phyloP scores from a whole-genome alignment of 1,140 invertebrate species.

The Zophobas atratus region DNA sequence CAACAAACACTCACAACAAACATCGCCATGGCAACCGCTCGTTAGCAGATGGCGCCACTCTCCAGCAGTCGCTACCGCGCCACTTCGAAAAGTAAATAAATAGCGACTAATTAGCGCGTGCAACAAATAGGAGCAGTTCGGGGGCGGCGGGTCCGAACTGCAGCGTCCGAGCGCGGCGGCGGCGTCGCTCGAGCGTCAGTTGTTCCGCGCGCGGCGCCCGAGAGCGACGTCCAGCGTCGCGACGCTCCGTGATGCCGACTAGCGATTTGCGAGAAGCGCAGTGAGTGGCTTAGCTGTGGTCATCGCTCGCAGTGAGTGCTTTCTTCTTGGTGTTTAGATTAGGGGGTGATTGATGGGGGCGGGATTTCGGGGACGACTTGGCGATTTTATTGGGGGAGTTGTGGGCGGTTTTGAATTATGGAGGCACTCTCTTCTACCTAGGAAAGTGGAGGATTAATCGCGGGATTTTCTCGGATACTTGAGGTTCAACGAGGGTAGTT shows the following conservation, averaged over 20 bases:
- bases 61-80: too few species aligned
- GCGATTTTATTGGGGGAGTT: slow-evolving; percentile 1
- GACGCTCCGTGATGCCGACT: not conserved
- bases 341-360: not conserved
- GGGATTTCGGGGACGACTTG: slow-evolving; percentile 1
- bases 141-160: not conserved
- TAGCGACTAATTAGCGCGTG: not conserved
- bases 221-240: not conserved
- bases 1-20: slow-evolving; percentile 38
- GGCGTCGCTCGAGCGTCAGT: slow-evolving; percentile 12
- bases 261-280: too few species aligned
- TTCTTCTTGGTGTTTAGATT: not conserved
- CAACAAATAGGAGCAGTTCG: not conserved
- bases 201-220: slow-evolving; percentile 10
- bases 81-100: not conserved
- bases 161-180: not conserved
- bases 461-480: slow-evolving; percentile 1
- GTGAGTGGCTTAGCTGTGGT: too few species aligned
- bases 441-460: slow-evolving; percentile 15
- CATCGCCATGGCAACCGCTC: slow-evolving; percentile 39
- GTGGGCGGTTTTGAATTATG: slow-evolving; percentile 19
- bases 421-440: slow-evolving; percentile 7
- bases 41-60: slow-evolving; percentile 52
- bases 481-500: not conserved
- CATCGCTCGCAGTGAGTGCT: too few species aligned